phyloP scores from a whole-genome alignment of 2,797 vertebrate species.

The Spinus pinus region DNA sequence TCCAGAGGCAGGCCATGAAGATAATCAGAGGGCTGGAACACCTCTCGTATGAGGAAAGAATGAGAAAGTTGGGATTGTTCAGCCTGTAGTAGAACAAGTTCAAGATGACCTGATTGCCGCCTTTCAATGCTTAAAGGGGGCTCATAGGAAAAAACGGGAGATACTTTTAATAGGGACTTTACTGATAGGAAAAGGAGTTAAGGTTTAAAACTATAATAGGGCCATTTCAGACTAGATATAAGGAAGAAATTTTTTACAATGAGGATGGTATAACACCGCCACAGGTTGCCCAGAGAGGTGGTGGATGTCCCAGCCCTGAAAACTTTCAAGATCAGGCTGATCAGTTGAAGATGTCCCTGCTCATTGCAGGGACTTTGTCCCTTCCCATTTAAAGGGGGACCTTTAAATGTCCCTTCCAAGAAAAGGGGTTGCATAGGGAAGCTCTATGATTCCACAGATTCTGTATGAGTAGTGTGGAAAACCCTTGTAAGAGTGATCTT shows the following conservation, averaged over 20 bases:
- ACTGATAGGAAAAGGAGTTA: fast-evolving
- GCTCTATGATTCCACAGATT: background rate
- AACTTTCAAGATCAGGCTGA: background rate
- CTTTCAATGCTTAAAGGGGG: background rate
- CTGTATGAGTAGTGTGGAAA: background rate
- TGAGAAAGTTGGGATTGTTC: background rate
- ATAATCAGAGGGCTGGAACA: background rate
- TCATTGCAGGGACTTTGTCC: background rate
- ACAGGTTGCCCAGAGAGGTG: background rate
- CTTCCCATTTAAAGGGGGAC: no score
- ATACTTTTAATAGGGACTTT: background rate
- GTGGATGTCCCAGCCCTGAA: background rate
- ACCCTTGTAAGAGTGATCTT: background rate
- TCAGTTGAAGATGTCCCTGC: background rate
- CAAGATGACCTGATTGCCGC: fast-evolving
- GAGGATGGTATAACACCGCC: background rate
- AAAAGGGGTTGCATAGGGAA: background rate
- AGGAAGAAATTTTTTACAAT: background rate
- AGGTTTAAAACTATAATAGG: background rate
- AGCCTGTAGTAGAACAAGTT: background rate
- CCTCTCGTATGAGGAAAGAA: background rate
- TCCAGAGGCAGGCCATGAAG: background rate
- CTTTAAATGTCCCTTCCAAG: background rate
- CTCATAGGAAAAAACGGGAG: background rate
- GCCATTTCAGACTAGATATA: background rate